Percentiles rank a stretch among this genome's conserved stretches.
Conservation (phyloP, 2,797 vertebrate species). For the Propithecus perrieri region DNA sequence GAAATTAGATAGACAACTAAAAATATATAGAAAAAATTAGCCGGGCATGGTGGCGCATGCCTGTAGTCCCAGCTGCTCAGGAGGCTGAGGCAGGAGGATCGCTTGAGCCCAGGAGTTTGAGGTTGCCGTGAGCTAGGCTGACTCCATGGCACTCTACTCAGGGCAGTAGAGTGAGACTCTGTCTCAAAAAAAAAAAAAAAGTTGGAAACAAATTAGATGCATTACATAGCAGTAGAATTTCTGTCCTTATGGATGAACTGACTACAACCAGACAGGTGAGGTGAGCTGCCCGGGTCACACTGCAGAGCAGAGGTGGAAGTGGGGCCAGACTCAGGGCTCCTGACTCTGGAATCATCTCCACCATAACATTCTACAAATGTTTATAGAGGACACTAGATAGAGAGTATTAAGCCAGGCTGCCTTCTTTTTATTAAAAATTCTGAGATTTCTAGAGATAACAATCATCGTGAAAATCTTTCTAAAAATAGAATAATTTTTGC, state of each 20-base stretch:
- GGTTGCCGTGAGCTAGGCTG: too few species aligned
- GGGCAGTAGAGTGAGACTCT: too few species aligned
- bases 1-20: too few species aligned
- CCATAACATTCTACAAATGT: not conserved
- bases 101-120: too few species aligned
- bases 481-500: not conserved
- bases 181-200: not conserved
- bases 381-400: not conserved
- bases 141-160: too few species aligned
- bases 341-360: not conserved
- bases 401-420: not conserved
- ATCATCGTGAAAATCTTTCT: not conserved
- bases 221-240: not conserved
- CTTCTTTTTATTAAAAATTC: not conserved
- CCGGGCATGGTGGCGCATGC: too few species aligned
- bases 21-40: too few species aligned
- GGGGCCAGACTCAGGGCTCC: too few species aligned
- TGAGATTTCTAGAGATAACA: not conserved
- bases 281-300: too few species aligned
- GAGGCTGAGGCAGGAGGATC: too few species aligned
- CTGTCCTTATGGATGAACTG: not conserved
- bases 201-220: not conserved
- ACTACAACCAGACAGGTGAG: not conserved
- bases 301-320: not conserved
- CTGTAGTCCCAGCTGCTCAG: too few species aligned